Conservation (phyloP, 2,888 invertebrate species). For the Melanostoma scalare region DNA sequence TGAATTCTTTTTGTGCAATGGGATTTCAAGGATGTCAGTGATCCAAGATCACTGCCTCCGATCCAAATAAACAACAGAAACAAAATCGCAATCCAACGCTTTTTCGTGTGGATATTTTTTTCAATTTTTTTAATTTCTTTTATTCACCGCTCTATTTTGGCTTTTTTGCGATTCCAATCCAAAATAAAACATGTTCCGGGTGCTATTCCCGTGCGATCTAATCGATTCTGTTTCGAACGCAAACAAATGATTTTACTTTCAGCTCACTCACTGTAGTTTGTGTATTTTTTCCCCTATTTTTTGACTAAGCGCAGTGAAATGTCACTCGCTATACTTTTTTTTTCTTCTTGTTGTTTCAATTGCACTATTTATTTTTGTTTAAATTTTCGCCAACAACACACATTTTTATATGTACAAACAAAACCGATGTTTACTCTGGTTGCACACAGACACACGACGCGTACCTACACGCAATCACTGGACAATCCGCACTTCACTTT, state of each 20-base stretch:
- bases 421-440: neutral
- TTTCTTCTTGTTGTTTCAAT: neutral
- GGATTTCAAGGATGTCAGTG: slow-evolving; percentile 64
- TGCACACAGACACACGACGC: neutral
- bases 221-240: slow-evolving; percentile 42
- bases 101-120: slow-evolving; percentile 31
- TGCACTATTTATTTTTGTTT: neutral
- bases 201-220: slow-evolving; percentile 57
- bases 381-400: neutral
- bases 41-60: slow-evolving; percentile 70
- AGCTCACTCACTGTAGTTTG: slow-evolving; percentile 9
- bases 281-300: slow-evolving; percentile 1
- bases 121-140: slow-evolving; percentile 32
- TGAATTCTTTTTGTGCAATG: slow-evolving; percentile 15
- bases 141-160: slow-evolving; percentile 32
- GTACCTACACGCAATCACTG: neutral
- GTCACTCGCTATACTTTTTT: slow-evolving; percentile 10
- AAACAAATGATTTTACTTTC: slow-evolving; percentile 32
- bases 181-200: slow-evolving; percentile 72
- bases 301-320: slow-evolving; percentile 8
- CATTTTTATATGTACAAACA: neutral
- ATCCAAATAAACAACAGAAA: slow-evolving; percentile 52
- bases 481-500: slow-evolving; percentile 43
- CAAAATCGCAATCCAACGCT: slow-evolving; percentile 39
- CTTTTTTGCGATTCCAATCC: slow-evolving; percentile 57